A percentile compares a stretch with the other conserved stretches of the same genome.
Conservation (phyloP, 2,113 vertebrate species). For the Protomyctophum bolini region DNA sequence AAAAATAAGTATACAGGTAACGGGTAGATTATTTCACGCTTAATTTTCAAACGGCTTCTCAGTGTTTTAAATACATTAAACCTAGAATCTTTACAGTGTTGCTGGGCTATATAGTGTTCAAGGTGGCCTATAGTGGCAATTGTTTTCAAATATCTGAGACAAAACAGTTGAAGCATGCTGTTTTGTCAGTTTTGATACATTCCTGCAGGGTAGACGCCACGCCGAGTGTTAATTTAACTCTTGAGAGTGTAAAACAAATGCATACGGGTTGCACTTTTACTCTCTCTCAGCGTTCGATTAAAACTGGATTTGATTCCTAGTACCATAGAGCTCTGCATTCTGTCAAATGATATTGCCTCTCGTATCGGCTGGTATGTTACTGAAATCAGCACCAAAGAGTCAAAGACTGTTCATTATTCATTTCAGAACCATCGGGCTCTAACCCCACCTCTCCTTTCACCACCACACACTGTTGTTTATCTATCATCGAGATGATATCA, state of each 20-base stretch:
- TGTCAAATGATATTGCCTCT: slow-evolving; percentile 4
- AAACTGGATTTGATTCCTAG: slow-evolving; percentile 55
- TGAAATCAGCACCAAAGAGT: slow-evolving; percentile 98
- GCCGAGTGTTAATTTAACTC: no score
- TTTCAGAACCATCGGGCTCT: slow-evolving; percentile 93
- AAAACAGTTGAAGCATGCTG: slow-evolving; percentile 79
- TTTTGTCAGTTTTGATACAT: slow-evolving; percentile 95
- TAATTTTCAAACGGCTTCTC: slow-evolving; percentile 88
- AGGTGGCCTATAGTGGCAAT: slow-evolving; percentile 84
- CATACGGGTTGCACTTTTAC: no score
- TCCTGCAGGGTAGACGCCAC: slow-evolving; percentile 94
- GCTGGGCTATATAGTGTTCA: slow-evolving; percentile 92
- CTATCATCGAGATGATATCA: slow-evolving; percentile 81
- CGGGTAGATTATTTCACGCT: slow-evolving; percentile 78
- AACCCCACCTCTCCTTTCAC: slow-evolving; percentile 89
- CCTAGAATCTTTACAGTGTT: slow-evolving; percentile 69
- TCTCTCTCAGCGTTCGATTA: no score
- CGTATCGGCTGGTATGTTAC: slow-evolving; percentile 54
- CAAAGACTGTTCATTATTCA: slow-evolving; percentile 95
- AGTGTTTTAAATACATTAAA: slow-evolving; percentile 87
- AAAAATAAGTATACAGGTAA: slow-evolving; percentile 77
- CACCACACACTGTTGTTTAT: slow-evolving; percentile 83
- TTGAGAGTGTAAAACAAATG: no score
- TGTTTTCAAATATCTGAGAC: slow-evolving; percentile 86
- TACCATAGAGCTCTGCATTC: slow-evolving; percentile 47